A percentile compares a stretch with the other conserved stretches of the same genome.
phyloP scores from a whole-genome alignment of 2,888 invertebrate species.

The Oasisia sp. region DNA sequence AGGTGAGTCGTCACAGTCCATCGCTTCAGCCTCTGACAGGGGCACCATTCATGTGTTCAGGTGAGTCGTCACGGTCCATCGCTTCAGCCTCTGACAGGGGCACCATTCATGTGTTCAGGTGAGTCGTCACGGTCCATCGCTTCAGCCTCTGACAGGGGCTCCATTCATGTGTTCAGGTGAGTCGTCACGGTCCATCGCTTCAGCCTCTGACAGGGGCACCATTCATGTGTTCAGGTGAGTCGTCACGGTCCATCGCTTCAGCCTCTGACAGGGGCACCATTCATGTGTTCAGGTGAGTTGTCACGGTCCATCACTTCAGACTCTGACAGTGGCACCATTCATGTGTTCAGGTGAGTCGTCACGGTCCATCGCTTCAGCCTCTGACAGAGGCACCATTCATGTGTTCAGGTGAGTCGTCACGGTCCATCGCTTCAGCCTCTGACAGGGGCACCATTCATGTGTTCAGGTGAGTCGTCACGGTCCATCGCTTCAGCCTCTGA shows the following conservation, averaged over 20 bases:
- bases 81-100: too few species aligned
- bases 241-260: conserved; percentile 84
- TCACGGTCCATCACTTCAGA: background rate
- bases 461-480: conserved; percentile 71
- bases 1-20: conserved; percentile 67
- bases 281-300: conserved; percentile 77
- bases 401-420: conserved; percentile 79
- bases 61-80: too few species aligned
- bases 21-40: too few species aligned
- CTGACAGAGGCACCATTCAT: conserved; percentile 29
- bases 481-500: too few species aligned
- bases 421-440: conserved; percentile 84
- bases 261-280: conserved; percentile 85
- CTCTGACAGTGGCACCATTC: too few species aligned
- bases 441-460: conserved; percentile 85
- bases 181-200: too few species aligned
- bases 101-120: too few species aligned
- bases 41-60: too few species aligned
- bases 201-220: conserved; percentile 82
- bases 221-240: conserved; percentile 86
- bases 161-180: too few species aligned
- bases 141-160: too few species aligned
- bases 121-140: too few species aligned
- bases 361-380: background rate
- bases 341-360: background rate